phyloP scores from a whole-genome alignment of 2,797 vertebrate genomes.

The Chloroceryle inda region DNA sequence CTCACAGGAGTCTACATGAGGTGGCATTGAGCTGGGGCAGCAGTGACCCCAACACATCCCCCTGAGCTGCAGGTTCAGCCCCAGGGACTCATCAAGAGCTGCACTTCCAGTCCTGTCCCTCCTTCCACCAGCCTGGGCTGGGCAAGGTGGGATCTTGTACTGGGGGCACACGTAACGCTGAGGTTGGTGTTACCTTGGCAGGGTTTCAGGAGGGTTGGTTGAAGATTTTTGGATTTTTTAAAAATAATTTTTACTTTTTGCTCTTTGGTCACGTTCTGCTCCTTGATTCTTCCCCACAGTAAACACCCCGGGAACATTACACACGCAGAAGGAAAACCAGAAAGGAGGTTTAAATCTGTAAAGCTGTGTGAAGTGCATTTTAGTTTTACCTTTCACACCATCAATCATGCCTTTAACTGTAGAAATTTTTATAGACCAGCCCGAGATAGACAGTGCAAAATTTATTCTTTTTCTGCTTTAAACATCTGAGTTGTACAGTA shows the following conservation, averaged over 20 bases:
- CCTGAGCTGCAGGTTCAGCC: neutral
- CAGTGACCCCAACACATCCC: rapidly evolving
- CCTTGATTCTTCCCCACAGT: neutral
- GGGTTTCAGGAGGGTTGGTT: rapidly evolving
- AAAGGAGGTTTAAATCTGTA: neutral
- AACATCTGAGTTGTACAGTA: slow-evolving; percentile 34
- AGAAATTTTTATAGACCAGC: neutral
- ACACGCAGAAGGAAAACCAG: neutral
- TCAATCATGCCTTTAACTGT: slow-evolving; percentile 12
- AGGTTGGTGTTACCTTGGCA: neutral
- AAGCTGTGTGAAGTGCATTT: neutral
- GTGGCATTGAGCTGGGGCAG: rapidly evolving
- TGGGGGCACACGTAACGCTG: rapidly evolving
- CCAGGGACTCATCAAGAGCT: neutral
- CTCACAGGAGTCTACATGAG: rapidly evolving
- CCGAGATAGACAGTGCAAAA: neutral
- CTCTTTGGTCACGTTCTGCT: neutral
- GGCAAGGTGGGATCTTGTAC: neutral
- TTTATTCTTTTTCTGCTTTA: slow-evolving; percentile 44
- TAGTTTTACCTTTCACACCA: neutral
- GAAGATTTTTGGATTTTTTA: rapidly evolving
- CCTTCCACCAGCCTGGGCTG: neutral
- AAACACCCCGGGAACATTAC: neutral
- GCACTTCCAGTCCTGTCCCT: neutral
- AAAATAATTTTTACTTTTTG: neutral